Evolutionary conservation across 1,140 invertebrate genomes (phyloP).

Genomic region (Pseudoatta argentina): DNA sequence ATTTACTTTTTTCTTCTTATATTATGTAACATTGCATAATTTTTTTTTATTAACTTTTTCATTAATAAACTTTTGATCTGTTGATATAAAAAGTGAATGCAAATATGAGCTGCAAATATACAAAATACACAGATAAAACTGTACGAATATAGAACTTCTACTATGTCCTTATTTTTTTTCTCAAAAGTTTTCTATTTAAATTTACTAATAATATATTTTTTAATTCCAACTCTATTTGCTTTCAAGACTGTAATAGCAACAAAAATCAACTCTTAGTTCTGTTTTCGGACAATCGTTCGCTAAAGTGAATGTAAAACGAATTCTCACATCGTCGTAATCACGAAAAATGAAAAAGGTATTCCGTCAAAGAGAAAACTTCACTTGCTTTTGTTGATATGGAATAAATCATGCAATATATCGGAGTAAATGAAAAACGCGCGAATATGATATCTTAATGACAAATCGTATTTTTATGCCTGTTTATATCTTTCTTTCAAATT

Average conservation of each 20-base stretch:
- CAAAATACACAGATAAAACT: not conserved
- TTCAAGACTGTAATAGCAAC: slow-evolving; percentile 3
- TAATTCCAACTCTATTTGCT: not conserved
- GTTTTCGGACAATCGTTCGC: not conserved
- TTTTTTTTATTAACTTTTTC: not conserved
- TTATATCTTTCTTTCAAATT: not conserved
- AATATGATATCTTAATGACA: not conserved
- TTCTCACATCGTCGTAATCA: not conserved
- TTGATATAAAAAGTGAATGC: slow-evolving; percentile 8
- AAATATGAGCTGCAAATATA: not conserved
- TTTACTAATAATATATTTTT: slow-evolving; percentile 16
- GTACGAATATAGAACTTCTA: not conserved
- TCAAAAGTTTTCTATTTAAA: slow-evolving; percentile 14
- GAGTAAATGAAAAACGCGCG: not conserved
- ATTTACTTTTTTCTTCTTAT: not conserved
- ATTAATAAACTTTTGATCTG: not conserved
- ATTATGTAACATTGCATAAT: not conserved
- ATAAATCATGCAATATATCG: not conserved
- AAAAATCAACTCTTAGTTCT: not conserved
- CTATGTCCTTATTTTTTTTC: not conserved
- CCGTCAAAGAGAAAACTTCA: not conserved
- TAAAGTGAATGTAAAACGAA: slow-evolving; percentile 34
- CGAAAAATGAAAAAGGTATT: slow-evolving; percentile 2
- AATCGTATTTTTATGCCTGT: not conserved
- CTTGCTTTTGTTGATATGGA: not conserved